These are phyloP conservation scores for Cathartes aura DNA, from an alignment of 2,113 vertebrate genomes.

Conservation along the genomic window DNA sequence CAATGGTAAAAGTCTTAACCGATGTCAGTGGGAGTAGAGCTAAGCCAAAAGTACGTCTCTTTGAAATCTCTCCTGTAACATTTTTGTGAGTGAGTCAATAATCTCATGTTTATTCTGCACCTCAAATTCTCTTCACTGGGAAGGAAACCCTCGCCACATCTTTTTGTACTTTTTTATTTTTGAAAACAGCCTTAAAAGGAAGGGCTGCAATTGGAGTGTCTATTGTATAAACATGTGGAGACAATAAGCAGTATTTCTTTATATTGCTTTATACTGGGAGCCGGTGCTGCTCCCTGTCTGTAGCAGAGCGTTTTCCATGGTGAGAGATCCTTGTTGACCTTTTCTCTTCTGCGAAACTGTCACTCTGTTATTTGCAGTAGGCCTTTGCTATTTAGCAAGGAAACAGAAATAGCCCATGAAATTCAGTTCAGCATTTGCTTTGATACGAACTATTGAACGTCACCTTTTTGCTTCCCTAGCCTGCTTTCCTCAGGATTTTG, in stretches of 20 bases:
- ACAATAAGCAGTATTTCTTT: background rate
- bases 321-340: constrained; percentile 29
- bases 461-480: constrained; percentile 29
- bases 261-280: background rate
- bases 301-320: background rate
- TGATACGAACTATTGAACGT: background rate
- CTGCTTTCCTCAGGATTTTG: constrained; percentile 2
- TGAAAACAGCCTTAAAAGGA: background rate
- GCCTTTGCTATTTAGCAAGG: constrained; percentile 40
- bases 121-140: background rate
- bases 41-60: background rate
- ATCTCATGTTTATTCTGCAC: constrained; percentile 43
- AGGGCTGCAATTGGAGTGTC: background rate
- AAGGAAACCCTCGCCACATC: constrained; percentile 22
- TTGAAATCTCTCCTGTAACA: background rate
- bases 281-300: background rate
- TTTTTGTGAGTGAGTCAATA: constrained; percentile 47
- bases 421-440: constrained; percentile 48
- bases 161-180: background rate
- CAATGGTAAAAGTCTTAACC: constrained; percentile 1
- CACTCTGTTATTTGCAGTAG: constrained; percentile 35
- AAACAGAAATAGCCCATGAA: constrained; percentile 58
- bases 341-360: constrained; percentile 1
- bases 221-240: constrained; percentile 2
- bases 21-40: background rate